phyloP scores from a whole-genome alignment of 2,888 invertebrate genomes.

The Chirona hameri region DNA sequence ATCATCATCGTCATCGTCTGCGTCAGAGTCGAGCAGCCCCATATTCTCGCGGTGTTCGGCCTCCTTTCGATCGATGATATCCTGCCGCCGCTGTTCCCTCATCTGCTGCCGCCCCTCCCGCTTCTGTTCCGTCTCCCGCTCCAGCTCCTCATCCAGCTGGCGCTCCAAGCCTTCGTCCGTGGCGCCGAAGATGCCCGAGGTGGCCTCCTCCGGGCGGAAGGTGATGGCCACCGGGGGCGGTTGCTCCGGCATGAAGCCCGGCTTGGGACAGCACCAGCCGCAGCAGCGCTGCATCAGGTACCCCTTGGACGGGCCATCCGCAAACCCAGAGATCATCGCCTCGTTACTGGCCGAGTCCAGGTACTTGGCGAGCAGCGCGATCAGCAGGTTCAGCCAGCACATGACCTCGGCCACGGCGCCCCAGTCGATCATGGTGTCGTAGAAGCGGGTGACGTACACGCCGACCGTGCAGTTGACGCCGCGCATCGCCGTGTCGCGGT shows the following conservation, averaged over 20 bases:
- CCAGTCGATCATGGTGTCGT: conserved; percentile 24
- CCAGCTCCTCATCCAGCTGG: conserved; percentile 24
- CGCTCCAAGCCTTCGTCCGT: not conserved
- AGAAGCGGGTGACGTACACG: not conserved
- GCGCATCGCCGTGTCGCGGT: not conserved
- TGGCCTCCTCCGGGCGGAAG: not conserved
- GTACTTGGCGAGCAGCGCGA: conserved; percentile 22
- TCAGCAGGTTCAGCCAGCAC: not conserved
- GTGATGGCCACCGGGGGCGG: conserved; percentile 43
- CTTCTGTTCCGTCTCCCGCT: not conserved
- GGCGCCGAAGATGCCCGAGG: conserved; percentile 10
- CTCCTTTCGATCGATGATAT: not conserved
- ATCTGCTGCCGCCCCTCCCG: not conserved
- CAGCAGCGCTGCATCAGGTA: conserved; percentile 29
- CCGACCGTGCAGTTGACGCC: not conserved
- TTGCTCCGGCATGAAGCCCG: conserved; percentile 23
- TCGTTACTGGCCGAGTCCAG: conserved; percentile 24
- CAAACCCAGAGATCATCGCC: not conserved
- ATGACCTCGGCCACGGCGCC: conserved; percentile 9
- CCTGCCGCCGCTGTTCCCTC: not conserved
- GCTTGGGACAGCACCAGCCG: conserved; percentile 28
- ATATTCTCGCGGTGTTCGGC: not conserved
- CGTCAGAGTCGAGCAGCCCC: not conserved
- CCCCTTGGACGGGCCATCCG: conserved; percentile 1
- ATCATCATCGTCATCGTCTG: not conserved